A percentile compares a stretch with the other conserved stretches of the same genome.
Evolutionary conservation across 2,113 vertebrate species (phyloP).

Genomic region (Tyrannus savana): DNA sequence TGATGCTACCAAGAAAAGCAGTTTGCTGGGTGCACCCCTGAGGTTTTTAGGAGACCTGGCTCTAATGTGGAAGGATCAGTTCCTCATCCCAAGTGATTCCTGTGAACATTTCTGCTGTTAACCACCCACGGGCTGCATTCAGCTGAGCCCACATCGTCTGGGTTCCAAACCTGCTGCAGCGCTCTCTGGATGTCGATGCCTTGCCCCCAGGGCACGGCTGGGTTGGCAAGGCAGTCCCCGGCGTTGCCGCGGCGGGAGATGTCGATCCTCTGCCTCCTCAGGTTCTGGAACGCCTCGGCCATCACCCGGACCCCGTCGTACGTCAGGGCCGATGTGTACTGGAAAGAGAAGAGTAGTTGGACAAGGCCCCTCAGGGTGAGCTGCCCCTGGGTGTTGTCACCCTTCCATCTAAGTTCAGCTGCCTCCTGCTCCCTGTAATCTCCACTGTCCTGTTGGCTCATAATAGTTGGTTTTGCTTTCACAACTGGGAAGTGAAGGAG

Average conservation of each 20-base stretch:
- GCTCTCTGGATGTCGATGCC: constrained; percentile 99
- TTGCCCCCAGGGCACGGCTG: constrained; percentile 96
- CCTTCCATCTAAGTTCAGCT: background rate
- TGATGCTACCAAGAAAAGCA: background rate
- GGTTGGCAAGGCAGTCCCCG: constrained; percentile 96
- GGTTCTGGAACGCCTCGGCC: constrained; percentile 95
- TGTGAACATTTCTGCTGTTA: background rate
- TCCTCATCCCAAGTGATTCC: background rate
- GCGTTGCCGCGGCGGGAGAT: constrained; percentile 96
- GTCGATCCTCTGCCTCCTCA: constrained; percentile 93
- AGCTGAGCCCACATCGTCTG: accelerated
- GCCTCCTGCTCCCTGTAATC: background rate
- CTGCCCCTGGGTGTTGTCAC: background rate
- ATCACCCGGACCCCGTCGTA: constrained; percentile 97
- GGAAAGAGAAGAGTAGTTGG: background rate
- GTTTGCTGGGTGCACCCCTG: background rate
- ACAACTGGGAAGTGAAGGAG: background rate
- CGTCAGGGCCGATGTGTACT: constrained; percentile 96
- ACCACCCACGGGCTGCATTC: accelerated
- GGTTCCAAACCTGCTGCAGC: constrained; percentile 87
- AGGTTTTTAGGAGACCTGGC: background rate
- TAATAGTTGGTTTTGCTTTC: background rate
- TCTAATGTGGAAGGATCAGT: background rate
- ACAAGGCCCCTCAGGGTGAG: background rate
- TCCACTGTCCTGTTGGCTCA: background rate